phyloP scores from a whole-genome alignment of 1,140 invertebrate genomes.

The Anastatus disparis region DNA sequence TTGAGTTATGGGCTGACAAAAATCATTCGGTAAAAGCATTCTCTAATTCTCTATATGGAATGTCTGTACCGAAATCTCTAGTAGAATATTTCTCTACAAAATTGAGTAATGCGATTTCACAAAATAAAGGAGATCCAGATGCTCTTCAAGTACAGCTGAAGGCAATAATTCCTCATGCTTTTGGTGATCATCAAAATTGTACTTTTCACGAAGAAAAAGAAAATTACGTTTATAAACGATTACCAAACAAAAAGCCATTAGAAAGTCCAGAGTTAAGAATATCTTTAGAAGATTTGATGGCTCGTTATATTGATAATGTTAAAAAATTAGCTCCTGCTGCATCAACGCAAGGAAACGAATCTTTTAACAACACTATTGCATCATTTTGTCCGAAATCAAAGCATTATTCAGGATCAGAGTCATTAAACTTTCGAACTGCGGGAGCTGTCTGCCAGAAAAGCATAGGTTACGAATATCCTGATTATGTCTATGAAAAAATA shows the following conservation, averaged over 20 bases:
- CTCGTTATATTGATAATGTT: no score
- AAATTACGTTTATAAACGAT: slow-evolving; percentile 28
- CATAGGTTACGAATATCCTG: no score
- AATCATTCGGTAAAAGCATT: background rate
- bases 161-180: background rate
- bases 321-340: no score
- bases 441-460: no score
- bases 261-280: background rate
- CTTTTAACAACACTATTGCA: no score
- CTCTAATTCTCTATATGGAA: background rate
- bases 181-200: slow-evolving; percentile 27
- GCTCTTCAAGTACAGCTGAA: background rate
- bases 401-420: no score
- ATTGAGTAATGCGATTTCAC: background rate
- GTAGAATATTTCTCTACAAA: slow-evolving; percentile 8
- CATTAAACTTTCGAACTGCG: no score
- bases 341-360: no score
- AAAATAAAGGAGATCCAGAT: slow-evolving; percentile 2
- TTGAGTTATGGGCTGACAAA: slow-evolving; percentile 1
- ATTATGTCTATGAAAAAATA: background rate
- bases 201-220: slow-evolving; percentile 22
- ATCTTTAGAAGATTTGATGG: no score
- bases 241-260: slow-evolving; percentile 36
- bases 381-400: no score
- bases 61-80: background rate